phyloP scores from a whole-genome alignment of 1,140 invertebrate species.

The Berghia stephanieae region DNA sequence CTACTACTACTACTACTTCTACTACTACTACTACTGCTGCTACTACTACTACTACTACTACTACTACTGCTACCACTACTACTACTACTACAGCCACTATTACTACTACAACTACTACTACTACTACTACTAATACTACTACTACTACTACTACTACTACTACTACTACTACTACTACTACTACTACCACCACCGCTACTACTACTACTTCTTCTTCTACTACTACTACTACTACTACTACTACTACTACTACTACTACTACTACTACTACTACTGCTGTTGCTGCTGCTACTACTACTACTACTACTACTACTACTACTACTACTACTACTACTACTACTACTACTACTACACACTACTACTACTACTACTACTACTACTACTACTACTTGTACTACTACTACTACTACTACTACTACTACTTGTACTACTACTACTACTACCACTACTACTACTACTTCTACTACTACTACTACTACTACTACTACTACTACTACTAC shows the following conservation, averaged over 20 bases:
- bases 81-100: too few relatives aligned
- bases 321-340: conserved; percentile 7
- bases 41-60: too few relatives aligned
- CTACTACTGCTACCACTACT: too few relatives aligned
- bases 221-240: not conserved
- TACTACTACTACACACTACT: conserved; percentile 1
- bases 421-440: not conserved
- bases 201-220: not conserved
- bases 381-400: not conserved
- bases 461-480: conserved; percentile 7
- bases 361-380: conserved; percentile 6
- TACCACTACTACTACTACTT: conserved; percentile 3
- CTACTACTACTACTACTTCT: too few relatives aligned
- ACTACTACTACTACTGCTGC: too few relatives aligned
- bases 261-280: not conserved
- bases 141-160: not conserved
- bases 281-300: not conserved
- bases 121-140: too few relatives aligned
- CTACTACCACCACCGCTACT: not conserved
- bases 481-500: conserved; percentile 7
- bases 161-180: not conserved
- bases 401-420: conserved; percentile 7
- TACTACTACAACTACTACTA: too few relatives aligned
- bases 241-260: not conserved
- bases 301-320: conserved; percentile 7